A percentile compares a stretch with the other conserved stretches of the same genome.
Conservation (phyloP, 2,797 vertebrate genomes). For the Forpus xanthops region DNA sequence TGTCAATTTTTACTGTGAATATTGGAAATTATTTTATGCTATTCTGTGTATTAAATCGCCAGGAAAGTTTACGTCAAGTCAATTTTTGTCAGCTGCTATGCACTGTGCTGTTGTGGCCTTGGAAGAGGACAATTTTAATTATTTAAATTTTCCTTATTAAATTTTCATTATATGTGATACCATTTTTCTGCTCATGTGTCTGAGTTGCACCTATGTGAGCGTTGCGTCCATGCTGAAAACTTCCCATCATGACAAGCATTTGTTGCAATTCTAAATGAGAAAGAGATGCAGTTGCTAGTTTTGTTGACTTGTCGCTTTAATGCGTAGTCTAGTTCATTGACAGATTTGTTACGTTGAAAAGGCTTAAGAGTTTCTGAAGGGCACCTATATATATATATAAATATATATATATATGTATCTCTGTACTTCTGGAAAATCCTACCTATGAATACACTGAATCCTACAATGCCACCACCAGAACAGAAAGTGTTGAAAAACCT, state of each 20-base stretch:
- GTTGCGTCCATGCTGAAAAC: background rate
- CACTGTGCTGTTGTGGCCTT: background rate
- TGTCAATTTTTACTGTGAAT: background rate
- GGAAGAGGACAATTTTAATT: background rate
- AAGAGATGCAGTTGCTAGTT: background rate
- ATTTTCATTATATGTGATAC: background rate
- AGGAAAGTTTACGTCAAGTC: background rate
- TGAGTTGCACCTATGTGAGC: background rate
- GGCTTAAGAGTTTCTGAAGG: background rate
- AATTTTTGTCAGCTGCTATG: background rate
- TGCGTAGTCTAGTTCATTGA: background rate
- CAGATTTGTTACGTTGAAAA: background rate
- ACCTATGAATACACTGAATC: background rate
- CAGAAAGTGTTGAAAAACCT: background rate
- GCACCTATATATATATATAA: background rate
- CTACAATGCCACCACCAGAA: background rate
- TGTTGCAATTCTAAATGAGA: background rate
- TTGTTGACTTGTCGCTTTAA: background rate
- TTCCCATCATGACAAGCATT: background rate
- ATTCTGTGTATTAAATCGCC: background rate
- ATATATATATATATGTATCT: background rate
- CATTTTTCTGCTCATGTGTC: background rate
- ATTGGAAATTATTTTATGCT: background rate
- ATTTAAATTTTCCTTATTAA: background rate
- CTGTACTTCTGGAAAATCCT: background rate